Evolutionary conservation across 1,140 invertebrate genomes (phyloP).

Genomic region (Drosophila simulans): DNA sequence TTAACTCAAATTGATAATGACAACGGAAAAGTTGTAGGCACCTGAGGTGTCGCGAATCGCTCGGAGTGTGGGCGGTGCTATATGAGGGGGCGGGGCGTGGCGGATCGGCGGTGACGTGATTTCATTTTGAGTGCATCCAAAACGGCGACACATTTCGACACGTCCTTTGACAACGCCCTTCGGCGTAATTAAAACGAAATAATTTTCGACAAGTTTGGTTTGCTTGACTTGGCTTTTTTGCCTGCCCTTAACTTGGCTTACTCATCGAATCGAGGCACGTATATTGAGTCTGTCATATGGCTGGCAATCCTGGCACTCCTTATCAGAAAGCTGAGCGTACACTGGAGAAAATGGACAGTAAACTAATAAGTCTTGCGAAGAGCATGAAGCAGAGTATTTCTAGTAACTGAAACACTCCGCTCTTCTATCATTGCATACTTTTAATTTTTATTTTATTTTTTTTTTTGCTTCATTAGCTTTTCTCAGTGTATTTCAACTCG

Average conservation of each 20-base stretch:
- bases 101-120: slow-evolving; percentile 65
- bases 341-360: not conserved
- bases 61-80: not conserved
- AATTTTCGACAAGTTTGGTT: slow-evolving; percentile 79
- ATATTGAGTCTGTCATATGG: slow-evolving; percentile 52
- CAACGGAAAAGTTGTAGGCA: slow-evolving; percentile 66
- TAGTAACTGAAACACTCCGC: too few relatives aligned
- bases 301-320: slow-evolving; percentile 38
- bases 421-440: too few relatives aligned
- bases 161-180: slow-evolving; percentile 67
- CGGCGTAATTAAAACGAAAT: slow-evolving; percentile 81
- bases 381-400: too few relatives aligned
- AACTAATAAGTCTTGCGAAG: too few relatives aligned
- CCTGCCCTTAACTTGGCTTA: slow-evolving; percentile 24
- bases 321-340: slow-evolving; percentile 18
- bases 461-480: not conserved
- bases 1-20: slow-evolving; percentile 82
- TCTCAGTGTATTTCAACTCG: slow-evolving; percentile 16
- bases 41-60: slow-evolving; percentile 17
- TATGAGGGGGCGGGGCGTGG: slow-evolving; percentile 2
- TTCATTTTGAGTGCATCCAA: slow-evolving; percentile 70
- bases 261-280: slow-evolving; percentile 48
- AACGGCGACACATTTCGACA: slow-evolving; percentile 74
- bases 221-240: slow-evolving; percentile 31
- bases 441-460: too few relatives aligned